Conservation (phyloP, 2,797 vertebrate genomes). For the Salmo trutta region DNA sequence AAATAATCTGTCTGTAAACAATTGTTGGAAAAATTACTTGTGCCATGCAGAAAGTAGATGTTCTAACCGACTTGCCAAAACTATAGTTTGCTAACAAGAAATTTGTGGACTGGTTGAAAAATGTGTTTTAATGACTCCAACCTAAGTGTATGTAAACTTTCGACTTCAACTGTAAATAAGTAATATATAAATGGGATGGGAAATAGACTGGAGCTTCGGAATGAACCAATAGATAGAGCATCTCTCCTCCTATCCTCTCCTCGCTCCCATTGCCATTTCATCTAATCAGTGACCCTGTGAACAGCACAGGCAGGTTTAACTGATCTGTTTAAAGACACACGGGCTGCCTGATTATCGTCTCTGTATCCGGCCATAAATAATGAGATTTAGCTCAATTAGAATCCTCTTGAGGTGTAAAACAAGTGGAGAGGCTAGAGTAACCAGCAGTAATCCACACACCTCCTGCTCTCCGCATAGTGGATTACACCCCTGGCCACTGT, state of each 20-base stretch:
- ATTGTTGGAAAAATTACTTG: no score
- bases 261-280: constrained; percentile 32
- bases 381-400: constrained; percentile 79
- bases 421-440: constrained; percentile 70
- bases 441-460: constrained; percentile 73
- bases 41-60: no score
- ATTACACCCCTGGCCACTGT: constrained; percentile 74
- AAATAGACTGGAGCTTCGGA: constrained; percentile 42
- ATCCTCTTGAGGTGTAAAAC: constrained; percentile 74
- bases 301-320: constrained; percentile 46
- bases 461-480: constrained; percentile 66
- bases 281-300: constrained; percentile 45
- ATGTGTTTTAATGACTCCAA: no score
- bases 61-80: no score
- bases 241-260: constrained; percentile 41
- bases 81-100: no score
- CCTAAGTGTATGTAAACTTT: no score
- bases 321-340: constrained; percentile 74
- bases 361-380: constrained; percentile 75
- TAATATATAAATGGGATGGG: constrained; percentile 24
- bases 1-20: no score
- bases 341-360: constrained; percentile 68
- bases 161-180: no score
- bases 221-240: constrained; percentile 46
- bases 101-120: no score